Percentiles rank a stretch among this genome's conserved stretches.
Evolutionary conservation across 1,140 invertebrate genomes (phyloP).

Genomic region (Ceratina japonica): DNA sequence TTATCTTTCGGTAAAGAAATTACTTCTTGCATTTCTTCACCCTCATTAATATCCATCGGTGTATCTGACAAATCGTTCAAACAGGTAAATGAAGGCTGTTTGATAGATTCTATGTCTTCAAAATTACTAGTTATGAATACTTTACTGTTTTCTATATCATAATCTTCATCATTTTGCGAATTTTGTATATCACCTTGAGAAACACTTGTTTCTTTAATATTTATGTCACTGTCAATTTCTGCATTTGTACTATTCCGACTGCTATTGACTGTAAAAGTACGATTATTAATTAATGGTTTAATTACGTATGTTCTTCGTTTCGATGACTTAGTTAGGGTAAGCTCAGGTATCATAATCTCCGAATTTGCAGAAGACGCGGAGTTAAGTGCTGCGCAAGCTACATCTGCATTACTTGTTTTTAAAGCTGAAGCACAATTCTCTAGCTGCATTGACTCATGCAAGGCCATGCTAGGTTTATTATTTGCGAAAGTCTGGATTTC

Average conservation of each 20-base stretch:
- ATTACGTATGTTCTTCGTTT: slow-evolving; percentile 12
- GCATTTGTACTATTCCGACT: not conserved
- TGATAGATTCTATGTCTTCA: slow-evolving; percentile 32
- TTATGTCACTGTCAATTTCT: not conserved
- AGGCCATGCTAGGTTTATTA: not conserved
- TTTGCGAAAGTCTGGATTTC: slow-evolving; percentile 1
- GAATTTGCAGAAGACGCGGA: not conserved
- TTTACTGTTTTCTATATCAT: not conserved
- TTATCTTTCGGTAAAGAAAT: not conserved
- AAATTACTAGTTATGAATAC: not conserved
- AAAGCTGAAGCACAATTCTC: slow-evolving; percentile 18
- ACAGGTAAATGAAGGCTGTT: slow-evolving; percentile 42
- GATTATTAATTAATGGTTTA: slow-evolving; percentile 8
- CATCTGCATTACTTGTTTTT: slow-evolving; percentile 4
- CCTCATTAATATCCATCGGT: not conserved
- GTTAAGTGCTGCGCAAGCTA: not conserved
- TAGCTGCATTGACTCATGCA: slow-evolving; percentile 5
- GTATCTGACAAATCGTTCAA: slow-evolving; percentile 9
- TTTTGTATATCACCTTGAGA: not conserved
- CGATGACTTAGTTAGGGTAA: not conserved
- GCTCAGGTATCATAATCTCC: not conserved
- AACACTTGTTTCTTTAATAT: not conserved
- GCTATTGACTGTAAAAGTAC: not conserved
- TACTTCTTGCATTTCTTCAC: not conserved
- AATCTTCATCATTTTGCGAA: not conserved